Base-by-base conservation (phyloP, 2,113 vertebrate species). In the Psittacara wagleri region DNA sequence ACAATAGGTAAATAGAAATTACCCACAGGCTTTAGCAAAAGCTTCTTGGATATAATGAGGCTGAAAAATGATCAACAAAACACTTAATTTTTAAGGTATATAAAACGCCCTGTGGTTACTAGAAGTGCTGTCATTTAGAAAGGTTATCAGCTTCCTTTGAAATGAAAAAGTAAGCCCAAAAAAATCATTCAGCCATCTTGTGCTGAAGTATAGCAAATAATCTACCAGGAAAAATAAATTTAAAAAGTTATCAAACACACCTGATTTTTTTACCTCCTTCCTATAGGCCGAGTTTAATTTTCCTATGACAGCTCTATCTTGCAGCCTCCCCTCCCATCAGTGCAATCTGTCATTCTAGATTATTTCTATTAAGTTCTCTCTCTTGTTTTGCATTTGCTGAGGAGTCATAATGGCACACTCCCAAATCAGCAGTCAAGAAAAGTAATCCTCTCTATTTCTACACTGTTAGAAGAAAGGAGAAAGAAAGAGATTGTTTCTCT, bases 301-400 rank as follows among this genome's bases (percentile, higher is more conserved):
- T 91, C 6, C 1, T 4, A 6, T 92, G 86, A 84, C 88, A 95
- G 48, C 69, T 94, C 62, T 96, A 54, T 84, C 80, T 95, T 91
- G 83, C 96, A 93, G 70, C 41, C 28, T 92, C 52, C 33, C 35
- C 31, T 87, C 48, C 73, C 86, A 79, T 92, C 77, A 91, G 57
- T 54, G 28, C 69, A 94, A 69, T 84, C 80, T 92, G 88, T 87
- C 91, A 86, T 92, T 93, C 69, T 49, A 28, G 63, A 46, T 95
- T 66, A 82, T 91, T 95, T 96, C 94, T 91, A 64, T 96, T 82
- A 86, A 69, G 49, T 95, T 96, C 62, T 93, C 57, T 87, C 95
- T 69, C 70, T 92, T 18, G 1, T 92, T 93, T 92, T 91, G 52
- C 29, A 66, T 91, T 96, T 96, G 35, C 66, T 44, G 69, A 86